Evolutionary conservation across 2,888 invertebrate genomes (phyloP).

Genomic region (Pinctada fucata): DNA sequence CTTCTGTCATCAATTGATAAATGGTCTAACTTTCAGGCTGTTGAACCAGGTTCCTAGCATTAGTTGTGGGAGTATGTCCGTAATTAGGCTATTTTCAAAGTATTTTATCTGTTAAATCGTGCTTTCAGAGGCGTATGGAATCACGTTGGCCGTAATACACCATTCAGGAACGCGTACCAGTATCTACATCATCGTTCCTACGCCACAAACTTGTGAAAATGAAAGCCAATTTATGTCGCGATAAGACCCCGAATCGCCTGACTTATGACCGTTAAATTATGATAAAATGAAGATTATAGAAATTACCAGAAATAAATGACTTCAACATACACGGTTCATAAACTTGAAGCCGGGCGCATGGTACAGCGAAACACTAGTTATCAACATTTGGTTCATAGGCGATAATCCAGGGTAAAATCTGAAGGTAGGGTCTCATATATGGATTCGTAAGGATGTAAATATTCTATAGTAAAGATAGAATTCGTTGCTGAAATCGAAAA

Average conservation of each 20-base stretch:
- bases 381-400: too few relatives aligned
- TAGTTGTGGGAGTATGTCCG: not conserved
- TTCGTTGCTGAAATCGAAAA: too few relatives aligned
- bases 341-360: not conserved
- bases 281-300: slow-evolving; percentile 12
- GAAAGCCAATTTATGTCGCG: slow-evolving; percentile 11
- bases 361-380: too few relatives aligned
- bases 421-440: too few relatives aligned
- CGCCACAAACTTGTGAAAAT: slow-evolving; percentile 3
- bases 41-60: too few relatives aligned
- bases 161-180: not conserved
- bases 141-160: not conserved
- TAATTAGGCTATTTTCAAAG: not conserved
- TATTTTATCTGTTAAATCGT: not conserved
- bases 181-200: not conserved
- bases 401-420: too few relatives aligned
- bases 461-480: too few relatives aligned
- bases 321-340: not conserved
- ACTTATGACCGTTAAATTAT: slow-evolving; percentile 13
- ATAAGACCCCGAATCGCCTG: slow-evolving; percentile 1
- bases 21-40: too few relatives aligned
- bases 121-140: not conserved
- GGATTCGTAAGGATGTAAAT: too few relatives aligned
- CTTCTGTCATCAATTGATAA: too few relatives aligned
- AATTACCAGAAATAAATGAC: slow-evolving; percentile 3